phyloP scores from a whole-genome alignment of 2,888 invertebrate species.

The Drosophila barbarae region DNA sequence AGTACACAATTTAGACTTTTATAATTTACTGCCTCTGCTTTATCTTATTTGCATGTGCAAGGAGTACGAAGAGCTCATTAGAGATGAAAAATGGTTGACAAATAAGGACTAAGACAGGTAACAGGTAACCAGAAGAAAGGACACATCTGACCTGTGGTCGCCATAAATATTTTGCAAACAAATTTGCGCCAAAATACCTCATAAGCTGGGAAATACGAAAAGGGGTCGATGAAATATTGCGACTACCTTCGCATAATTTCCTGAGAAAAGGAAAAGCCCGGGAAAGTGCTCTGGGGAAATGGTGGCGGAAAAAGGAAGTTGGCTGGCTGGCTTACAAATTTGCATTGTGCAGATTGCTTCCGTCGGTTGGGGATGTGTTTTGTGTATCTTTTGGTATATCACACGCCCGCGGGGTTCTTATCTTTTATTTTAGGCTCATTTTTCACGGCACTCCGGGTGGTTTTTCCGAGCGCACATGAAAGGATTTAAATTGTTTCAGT shows the following conservation, averaged over 20 bases:
- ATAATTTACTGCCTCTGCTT: constrained; percentile 8
- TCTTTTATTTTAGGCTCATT: constrained; percentile 10
- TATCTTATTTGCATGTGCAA: constrained; percentile 11
- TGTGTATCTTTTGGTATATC: constrained; percentile 23
- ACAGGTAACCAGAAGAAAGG: neutral
- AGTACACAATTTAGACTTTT: constrained; percentile 8
- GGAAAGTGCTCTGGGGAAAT: constrained; percentile 16
- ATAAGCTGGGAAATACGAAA: neutral
- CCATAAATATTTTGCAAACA: constrained; percentile 6
- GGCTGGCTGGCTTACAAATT: constrained; percentile 51
- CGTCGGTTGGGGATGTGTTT: constrained; percentile 32
- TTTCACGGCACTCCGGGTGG: constrained; percentile 8
- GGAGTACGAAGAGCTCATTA: constrained; percentile 1
- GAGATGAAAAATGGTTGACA: constrained; percentile 22
- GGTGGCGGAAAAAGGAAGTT: constrained; percentile 46
- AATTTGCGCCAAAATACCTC: constrained; percentile 3
- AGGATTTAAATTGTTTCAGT: constrained; percentile 3
- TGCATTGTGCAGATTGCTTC: constrained; percentile 65
- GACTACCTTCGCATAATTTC: constrained; percentile 32
- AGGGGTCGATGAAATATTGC: constrained; percentile 21
- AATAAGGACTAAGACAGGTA: constrained; percentile 6
- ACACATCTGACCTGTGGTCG: constrained; percentile 19
- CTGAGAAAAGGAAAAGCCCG: constrained; percentile 16
- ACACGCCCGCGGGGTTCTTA: neutral
- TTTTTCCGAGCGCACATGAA: constrained; percentile 1